These are phyloP conservation scores for Julus scandinavius DNA, from an alignment of 2,888 invertebrate genomes.

Conservation along the genomic window DNA sequence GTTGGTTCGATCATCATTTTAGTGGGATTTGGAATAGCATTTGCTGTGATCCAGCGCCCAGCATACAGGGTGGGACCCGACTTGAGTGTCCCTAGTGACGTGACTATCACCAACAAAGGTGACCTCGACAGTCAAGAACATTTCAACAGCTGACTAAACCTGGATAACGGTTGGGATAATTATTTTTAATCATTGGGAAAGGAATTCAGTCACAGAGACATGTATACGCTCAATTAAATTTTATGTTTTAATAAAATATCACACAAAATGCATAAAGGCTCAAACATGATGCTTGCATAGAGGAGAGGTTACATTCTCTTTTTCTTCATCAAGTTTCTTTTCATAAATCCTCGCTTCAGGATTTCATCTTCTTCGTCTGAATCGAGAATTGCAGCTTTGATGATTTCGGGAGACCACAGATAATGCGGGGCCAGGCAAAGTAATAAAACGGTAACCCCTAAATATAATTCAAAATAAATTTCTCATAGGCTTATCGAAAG, in stretches of 20 bases:
- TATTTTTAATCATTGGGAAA: neutral
- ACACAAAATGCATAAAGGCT: neutral
- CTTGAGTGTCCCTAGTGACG: neutral
- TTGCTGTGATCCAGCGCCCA: slow-evolving; percentile 17
- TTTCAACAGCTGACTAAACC: neutral
- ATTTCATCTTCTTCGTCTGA: slow-evolving; percentile 52
- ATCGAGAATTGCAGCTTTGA: neutral
- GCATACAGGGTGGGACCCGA: slow-evolving; percentile 10
- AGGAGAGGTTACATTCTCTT: neutral
- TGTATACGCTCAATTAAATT: neutral
- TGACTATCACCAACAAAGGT: neutral
- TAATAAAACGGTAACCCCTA: slow-evolving; percentile 41
- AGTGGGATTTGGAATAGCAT: slow-evolving; percentile 31
- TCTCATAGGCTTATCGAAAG: neutral
- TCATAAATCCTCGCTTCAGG: slow-evolving; percentile 37
- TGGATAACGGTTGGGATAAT: neutral
- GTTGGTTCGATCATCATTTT: slow-evolving; percentile 45
- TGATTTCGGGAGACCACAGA: slow-evolving; percentile 39
- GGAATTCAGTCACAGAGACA: neutral
- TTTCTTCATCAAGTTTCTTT: slow-evolving; percentile 38
- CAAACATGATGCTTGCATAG: neutral
- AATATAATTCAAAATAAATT: neutral
- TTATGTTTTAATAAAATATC: neutral
- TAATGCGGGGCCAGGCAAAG: slow-evolving; percentile 48
- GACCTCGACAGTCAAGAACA: neutral